Conservation (phyloP, 1,140 invertebrate genomes). For the Drosophila tropicalis region DNA sequence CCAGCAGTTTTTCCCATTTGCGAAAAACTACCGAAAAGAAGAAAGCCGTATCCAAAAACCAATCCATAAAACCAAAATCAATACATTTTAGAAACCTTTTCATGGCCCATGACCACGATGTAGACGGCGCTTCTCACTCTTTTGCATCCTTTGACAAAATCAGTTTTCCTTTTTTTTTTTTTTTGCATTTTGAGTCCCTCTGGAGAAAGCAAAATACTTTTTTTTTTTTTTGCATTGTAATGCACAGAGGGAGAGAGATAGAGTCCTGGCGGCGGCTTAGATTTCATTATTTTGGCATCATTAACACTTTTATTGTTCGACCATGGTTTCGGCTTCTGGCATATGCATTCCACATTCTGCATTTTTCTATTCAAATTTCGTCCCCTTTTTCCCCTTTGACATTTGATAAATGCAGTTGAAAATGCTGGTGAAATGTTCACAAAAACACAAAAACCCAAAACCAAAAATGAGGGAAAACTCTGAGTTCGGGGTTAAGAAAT, state of each 20-base stretch:
- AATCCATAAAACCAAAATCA: conserved; percentile 33
- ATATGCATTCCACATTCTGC: conserved; percentile 37
- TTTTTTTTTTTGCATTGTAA: conserved; percentile 70
- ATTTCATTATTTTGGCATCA: conserved; percentile 76
- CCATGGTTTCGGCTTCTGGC: conserved; percentile 23
- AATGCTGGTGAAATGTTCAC: conserved; percentile 62
- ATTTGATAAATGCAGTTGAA: conserved; percentile 31
- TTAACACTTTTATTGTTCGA: conserved; percentile 77
- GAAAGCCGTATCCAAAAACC: conserved; percentile 36
- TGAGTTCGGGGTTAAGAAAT: neutral
- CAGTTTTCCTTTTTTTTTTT: conserved; percentile 46
- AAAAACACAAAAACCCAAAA: neutral
- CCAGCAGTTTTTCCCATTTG: conserved; percentile 44
- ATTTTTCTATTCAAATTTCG: conserved; percentile 65
- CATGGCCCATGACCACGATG: conserved; percentile 41
- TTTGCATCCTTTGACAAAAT: conserved; percentile 64
- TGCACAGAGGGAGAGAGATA: conserved; percentile 15
- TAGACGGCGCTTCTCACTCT: conserved; percentile 45
- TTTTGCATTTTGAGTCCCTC: conserved; percentile 45
- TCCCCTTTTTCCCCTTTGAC: conserved; percentile 24
- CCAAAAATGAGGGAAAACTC: neutral
- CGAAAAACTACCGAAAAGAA: conserved; percentile 46
- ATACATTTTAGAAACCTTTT: conserved; percentile 35
- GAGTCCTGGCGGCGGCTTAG: conserved; percentile 23
- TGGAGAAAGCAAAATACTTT: neutral